Percentiles rank a stretch among this genome's conserved stretches.
Conservation (phyloP, 2,888 invertebrate species). For the Venusia cambrica region DNA sequence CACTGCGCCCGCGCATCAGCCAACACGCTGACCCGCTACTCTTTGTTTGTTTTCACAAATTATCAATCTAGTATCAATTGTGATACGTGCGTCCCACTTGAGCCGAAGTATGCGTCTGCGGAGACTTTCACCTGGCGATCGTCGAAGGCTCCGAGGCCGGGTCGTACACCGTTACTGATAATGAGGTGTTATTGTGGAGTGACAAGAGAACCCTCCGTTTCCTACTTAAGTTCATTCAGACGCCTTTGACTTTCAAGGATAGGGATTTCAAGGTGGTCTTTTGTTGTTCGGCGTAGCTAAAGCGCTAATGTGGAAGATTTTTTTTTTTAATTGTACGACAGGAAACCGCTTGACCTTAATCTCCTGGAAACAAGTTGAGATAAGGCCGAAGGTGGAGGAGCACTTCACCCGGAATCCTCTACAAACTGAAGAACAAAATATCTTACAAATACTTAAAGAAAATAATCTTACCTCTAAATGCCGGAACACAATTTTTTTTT, state of each 20-base stretch:
- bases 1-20: conserved; percentile 47
- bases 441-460: too few relatives aligned
- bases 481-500: too few relatives aligned
- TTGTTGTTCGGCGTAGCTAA: conserved; percentile 22
- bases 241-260: conserved; percentile 25
- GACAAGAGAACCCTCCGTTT: conserved; percentile 39
- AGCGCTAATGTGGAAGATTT: conserved; percentile 7
- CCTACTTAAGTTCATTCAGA: conserved; percentile 24
- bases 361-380: too few relatives aligned
- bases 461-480: too few relatives aligned
- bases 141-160: conserved; percentile 60
- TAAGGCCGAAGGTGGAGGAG: too few relatives aligned
- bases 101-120: conserved; percentile 63
- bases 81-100: conserved; percentile 47
- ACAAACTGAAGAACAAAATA: too few relatives aligned
- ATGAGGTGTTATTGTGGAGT: conserved; percentile 53
- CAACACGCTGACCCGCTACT: conserved; percentile 36
- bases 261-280: conserved; percentile 17
- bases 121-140: conserved; percentile 70
- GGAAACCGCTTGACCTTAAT: conserved; percentile 2
- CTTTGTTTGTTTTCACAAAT: conserved; percentile 63
- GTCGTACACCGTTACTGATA: conserved; percentile 71
- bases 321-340: too few relatives aligned
- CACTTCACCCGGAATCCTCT: too few relatives aligned
- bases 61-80: conserved; percentile 46